phyloP scores from a whole-genome alignment of 1,140 invertebrate genomes.

The Elysia chlorotica region DNA sequence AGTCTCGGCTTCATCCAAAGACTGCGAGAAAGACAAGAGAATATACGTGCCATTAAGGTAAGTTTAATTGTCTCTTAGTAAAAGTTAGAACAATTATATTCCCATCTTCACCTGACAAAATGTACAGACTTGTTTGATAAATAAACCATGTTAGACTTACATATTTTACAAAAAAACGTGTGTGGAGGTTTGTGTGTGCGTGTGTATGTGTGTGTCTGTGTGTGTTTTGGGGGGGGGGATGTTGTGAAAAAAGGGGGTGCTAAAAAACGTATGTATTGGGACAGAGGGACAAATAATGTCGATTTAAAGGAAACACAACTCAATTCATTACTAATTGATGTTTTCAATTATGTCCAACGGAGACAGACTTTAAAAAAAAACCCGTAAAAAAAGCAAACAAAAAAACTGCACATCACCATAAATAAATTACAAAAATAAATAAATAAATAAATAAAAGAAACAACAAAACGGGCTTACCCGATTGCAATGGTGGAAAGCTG shows the following conservation, averaged over 20 bases:
- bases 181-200: background rate
- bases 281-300: too few species aligned
- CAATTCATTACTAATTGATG: too few species aligned
- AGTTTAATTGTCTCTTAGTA: background rate
- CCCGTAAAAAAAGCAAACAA: too few species aligned
- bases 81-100: background rate
- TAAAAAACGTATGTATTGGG: too few species aligned
- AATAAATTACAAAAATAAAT: too few species aligned
- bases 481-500: constrained; percentile 34
- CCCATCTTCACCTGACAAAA: background rate
- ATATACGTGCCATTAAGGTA: background rate
- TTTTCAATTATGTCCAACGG: too few species aligned
- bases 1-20: constrained; percentile 30
- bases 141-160: background rate
- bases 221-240: background rate
- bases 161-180: background rate
- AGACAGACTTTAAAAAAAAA: too few species aligned
- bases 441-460: too few species aligned
- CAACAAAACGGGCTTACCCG: too few species aligned
- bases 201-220: background rate
- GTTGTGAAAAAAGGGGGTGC: background rate
- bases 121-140: background rate
- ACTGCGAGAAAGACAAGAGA: background rate
- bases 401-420: too few species aligned
- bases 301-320: too few species aligned